Evolutionary conservation across 2,888 invertebrate species (phyloP), one percentile per base, ranked within the genome.

Genomic region (Electrophaes corylata): DNA sequence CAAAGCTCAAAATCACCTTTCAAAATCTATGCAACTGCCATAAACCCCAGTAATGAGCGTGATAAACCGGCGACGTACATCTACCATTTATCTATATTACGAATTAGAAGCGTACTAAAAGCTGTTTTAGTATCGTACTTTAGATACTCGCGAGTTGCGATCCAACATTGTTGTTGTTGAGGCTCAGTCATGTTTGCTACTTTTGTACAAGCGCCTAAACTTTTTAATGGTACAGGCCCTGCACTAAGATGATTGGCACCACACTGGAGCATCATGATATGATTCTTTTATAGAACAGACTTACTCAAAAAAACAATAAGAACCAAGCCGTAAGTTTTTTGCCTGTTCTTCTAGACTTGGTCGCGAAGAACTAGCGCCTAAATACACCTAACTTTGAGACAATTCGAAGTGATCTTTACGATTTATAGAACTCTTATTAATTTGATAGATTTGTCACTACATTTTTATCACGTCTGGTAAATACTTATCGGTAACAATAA

Each of bases 51-150:
- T 55, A 51, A 55, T 55, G 54, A 39, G 55, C 29, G 51, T 55
- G 60, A 60, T 60, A 60, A 55, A 60, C 55, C 39, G 45, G 40
- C 49, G 55, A 60, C 55, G 51, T 48, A 60, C 60, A 60, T 39
- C 47, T 44, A 55, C 55, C 47, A 60, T 60, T 55, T 60, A 60
- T 55, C 55, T 57, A 57, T 61, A 57, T 61, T 57, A 61, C 60
- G 53, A 61, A 61, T 61, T 57, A 57, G 53, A 61, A 60, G 40
- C 18, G 52, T 46, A 60, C 53, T 61, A 57, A 61, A 57, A 57
- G 57, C 56, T 40, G 44, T 43, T 63, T 60, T 51, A 63, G 60
- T 60, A 46, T 58, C 51, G 49, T 52, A 52, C 55, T 60, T 60
- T 48, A 52, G 52, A 47, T 57, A 59, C 59, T 55, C 54, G 50